Evolutionary conservation across 1,140 invertebrate species (phyloP).

Genomic region (Coelopa frigida): DNA sequence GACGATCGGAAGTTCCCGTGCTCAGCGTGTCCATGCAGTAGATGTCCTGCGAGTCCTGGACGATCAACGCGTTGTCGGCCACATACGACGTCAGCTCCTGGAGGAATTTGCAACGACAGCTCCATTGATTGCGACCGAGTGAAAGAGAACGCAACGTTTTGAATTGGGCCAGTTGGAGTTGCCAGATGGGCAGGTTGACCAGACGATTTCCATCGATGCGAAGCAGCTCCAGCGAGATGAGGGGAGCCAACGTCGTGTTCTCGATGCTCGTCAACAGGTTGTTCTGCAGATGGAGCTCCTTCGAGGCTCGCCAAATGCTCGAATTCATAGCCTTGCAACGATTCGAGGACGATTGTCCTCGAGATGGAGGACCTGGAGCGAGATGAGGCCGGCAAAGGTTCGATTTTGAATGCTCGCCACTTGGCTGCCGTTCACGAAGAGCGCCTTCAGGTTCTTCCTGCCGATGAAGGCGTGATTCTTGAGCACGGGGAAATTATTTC

Average conservation of each 20-base stretch:
- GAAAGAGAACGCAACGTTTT: constrained; percentile 61
- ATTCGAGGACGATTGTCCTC: constrained; percentile 74
- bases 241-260: constrained; percentile 70
- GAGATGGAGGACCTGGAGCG: constrained; percentile 73
- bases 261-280: constrained; percentile 72
- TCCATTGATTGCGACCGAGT: constrained; percentile 77
- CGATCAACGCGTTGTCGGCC: constrained; percentile 69
- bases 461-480: constrained; percentile 88
- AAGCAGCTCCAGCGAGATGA: constrained; percentile 72
- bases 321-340: constrained; percentile 83
- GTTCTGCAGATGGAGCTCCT: constrained; percentile 80
- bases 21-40: constrained; percentile 67
- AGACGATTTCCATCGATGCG: constrained; percentile 78
- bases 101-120: constrained; percentile 82
- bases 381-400: constrained; percentile 82
- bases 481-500: constrained; percentile 75
- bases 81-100: constrained; percentile 80
- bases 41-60: constrained; percentile 67
- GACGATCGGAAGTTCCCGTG: constrained; percentile 25
- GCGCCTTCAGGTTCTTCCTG: constrained; percentile 75
- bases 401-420: constrained; percentile 84
- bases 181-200: constrained; percentile 76
- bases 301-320: constrained; percentile 71
- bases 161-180: constrained; percentile 50
- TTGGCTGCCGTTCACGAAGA: constrained; percentile 79